phyloP scores from a whole-genome alignment of 2,888 invertebrate species.

The Ophioninae sp. region DNA sequence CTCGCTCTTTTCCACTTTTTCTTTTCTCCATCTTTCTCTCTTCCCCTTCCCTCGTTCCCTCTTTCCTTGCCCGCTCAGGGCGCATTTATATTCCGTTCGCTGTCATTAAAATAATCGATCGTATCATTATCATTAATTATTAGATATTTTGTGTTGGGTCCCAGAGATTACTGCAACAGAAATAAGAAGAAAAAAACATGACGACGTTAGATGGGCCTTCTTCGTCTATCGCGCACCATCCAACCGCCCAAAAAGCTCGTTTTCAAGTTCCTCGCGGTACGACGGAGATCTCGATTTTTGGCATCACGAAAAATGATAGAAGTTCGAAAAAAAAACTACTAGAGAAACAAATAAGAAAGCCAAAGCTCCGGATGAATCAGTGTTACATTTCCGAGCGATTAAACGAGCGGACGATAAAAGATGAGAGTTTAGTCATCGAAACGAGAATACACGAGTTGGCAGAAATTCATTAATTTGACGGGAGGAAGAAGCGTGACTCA shows the following conservation, averaged over 20 bases:
- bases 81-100: conserved; percentile 61
- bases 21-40: background rate
- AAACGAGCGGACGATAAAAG: conserved; percentile 7
- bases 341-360: too few species aligned
- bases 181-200: conserved; percentile 61
- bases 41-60: conserved; percentile 41
- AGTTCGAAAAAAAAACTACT: background rate
- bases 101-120: conserved; percentile 67
- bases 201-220: conserved; percentile 22
- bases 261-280: too few species aligned
- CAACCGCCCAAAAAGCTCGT: background rate
- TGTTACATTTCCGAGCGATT: background rate
- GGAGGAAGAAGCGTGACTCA: conserved; percentile 38
- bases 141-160: conserved; percentile 79
- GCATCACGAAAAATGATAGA: too few species aligned
- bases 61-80: conserved; percentile 34
- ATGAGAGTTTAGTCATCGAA: conserved; percentile 39
- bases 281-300: too few species aligned
- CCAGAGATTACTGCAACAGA: conserved; percentile 80
- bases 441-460: conserved; percentile 31
- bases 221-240: background rate
- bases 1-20: conserved; percentile 31
- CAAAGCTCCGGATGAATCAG: background rate
- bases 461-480: conserved; percentile 34
- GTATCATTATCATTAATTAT: conserved; percentile 77